A percentile compares a stretch with the other conserved stretches of the same genome.
These are phyloP conservation scores for Amphiura filiformis DNA, from an alignment of 35 echinoderm and acorn worm species.

Conservation along the genomic window DNA sequence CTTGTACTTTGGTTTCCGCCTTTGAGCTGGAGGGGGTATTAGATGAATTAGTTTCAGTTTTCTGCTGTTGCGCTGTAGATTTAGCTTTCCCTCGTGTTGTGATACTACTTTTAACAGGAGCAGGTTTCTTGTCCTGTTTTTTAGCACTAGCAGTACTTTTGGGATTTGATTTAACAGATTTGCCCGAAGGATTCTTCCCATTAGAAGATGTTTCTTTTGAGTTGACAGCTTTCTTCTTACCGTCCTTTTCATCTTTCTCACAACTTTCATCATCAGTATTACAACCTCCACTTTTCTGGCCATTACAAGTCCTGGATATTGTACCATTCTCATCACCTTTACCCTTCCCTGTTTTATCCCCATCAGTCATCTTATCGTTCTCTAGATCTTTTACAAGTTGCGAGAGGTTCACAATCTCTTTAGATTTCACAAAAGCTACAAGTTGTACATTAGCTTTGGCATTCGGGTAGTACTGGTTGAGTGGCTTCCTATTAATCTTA, in stretches of 20 bases:
- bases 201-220: not conserved
- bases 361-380: not conserved
- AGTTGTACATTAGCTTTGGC: constrained; percentile 20
- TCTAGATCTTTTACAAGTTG: not conserved
- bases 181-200: not conserved
- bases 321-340: constrained; percentile 17
- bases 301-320: not conserved
- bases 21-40: not conserved
- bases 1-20: not conserved
- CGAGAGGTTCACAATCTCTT: not conserved
- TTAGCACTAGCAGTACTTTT: not conserved
- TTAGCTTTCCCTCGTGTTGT: not conserved
- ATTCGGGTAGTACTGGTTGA: constrained; percentile 2
- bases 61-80: not conserved
- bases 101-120: not conserved
- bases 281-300: not conserved
- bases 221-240: not conserved
- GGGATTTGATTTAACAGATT: not conserved
- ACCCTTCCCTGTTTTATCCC: not conserved
- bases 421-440: constrained; percentile 27
- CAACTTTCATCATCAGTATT: constrained; percentile 1
- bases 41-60: not conserved
- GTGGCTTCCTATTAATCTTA: constrained; percentile 23
- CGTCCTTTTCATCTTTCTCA: not conserved
- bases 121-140: not conserved